These are phyloP conservation scores for Andricus grossulariae DNA, from an alignment of 1,140 invertebrate species.

Conservation along the genomic window DNA sequence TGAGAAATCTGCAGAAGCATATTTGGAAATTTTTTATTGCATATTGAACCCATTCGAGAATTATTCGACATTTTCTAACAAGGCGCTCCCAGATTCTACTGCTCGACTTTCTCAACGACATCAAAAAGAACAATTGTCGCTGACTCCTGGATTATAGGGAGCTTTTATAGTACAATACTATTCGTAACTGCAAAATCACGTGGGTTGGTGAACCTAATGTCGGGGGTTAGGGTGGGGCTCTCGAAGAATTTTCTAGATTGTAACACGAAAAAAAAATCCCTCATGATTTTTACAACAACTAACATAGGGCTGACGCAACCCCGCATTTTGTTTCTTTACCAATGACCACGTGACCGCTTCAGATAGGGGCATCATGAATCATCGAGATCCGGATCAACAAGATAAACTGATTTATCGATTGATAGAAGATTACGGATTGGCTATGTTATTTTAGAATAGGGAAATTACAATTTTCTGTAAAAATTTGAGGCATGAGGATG, in stretches of 20 bases:
- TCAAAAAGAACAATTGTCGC: constrained; percentile 63
- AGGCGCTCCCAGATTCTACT: constrained; percentile 40
- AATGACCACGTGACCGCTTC: not conserved
- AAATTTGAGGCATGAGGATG: no score
- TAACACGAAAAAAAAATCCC: constrained; percentile 44
- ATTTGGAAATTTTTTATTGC: constrained; percentile 1
- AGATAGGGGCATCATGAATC: not conserved
- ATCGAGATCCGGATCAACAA: not conserved
- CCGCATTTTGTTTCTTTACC: not conserved
- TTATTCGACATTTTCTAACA: constrained; percentile 37
- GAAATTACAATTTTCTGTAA: no score
- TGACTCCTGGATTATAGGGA: constrained; percentile 58
- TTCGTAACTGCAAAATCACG: constrained; percentile 45
- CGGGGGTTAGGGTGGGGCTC: constrained; percentile 57
- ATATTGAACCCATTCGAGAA: not conserved
- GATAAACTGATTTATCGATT: not conserved
- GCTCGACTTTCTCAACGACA: constrained; percentile 54
- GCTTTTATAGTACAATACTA: constrained; percentile 62
- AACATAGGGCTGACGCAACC: not conserved
- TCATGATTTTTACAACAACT: not conserved
- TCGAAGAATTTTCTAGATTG: constrained; percentile 46
- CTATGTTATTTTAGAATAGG: no score
- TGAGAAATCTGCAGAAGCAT: not conserved
- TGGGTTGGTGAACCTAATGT: constrained; percentile 64
- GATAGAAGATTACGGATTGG: no score